These are phyloP conservation scores for Sipha flava DNA, from an alignment of 1,140 invertebrate genomes.

Conservation along the genomic window DNA sequence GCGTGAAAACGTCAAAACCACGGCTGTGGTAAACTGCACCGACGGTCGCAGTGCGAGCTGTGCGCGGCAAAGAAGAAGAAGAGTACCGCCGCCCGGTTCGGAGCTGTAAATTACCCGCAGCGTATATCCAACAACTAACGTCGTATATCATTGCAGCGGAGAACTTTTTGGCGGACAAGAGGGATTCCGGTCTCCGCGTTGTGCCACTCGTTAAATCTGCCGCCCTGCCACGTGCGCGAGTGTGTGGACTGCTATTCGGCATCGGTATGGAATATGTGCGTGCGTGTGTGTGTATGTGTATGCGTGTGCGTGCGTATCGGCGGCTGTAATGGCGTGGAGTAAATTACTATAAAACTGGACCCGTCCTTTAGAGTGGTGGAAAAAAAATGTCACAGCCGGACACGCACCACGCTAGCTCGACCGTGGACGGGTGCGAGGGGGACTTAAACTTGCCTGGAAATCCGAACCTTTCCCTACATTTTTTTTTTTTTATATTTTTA, in stretches of 20 bases:
- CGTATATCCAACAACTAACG: conserved; percentile 13
- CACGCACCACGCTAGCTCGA: too few relatives aligned
- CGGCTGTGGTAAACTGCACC: not conserved
- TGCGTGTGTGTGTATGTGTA: not conserved
- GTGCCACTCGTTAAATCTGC: conserved; percentile 16
- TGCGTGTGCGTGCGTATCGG: not conserved
- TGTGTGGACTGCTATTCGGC: not conserved
- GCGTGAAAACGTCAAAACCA: conserved; percentile 29
- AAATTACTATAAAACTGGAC: too few relatives aligned
- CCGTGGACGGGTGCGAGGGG: too few relatives aligned
- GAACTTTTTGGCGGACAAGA: conserved; percentile 13
- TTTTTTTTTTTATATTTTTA: too few relatives aligned
- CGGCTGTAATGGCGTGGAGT: not conserved
- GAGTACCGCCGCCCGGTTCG: not conserved
- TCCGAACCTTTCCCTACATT: too few relatives aligned
- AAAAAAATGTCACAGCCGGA: not conserved
- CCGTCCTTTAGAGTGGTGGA: not conserved
- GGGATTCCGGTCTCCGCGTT: conserved; percentile 17
- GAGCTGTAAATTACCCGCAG: conserved; percentile 25
- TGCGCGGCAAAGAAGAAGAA: not conserved
- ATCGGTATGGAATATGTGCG: not conserved
- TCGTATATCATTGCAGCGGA: conserved; percentile 29
- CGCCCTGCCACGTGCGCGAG: not conserved
- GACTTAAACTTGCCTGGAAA: too few relatives aligned
- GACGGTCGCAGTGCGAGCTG: not conserved